Evolutionary conservation across 2,888 invertebrate species (phyloP).

Genomic region (Melinopterus prodromus): DNA sequence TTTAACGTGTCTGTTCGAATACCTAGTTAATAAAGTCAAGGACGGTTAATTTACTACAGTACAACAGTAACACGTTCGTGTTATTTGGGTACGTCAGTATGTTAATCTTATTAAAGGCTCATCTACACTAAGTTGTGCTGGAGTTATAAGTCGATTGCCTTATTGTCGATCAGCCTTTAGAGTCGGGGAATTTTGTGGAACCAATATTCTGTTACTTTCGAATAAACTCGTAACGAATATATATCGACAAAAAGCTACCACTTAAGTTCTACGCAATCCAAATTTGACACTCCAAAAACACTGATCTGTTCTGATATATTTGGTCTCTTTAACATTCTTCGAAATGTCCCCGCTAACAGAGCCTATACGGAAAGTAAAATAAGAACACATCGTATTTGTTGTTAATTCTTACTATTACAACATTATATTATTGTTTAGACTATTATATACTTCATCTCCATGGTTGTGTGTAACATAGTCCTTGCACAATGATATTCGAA

Average conservation of each 20-base stretch:
- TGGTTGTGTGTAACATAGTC: slow-evolving; percentile 33
- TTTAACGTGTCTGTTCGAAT: background rate
- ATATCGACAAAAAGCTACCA: background rate
- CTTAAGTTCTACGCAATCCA: background rate
- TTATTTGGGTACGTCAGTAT: background rate
- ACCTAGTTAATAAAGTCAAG: background rate
- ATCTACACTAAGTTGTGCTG: background rate
- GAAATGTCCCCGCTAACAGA: background rate
- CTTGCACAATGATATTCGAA: slow-evolving; percentile 29
- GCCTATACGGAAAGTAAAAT: background rate
- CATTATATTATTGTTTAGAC: background rate
- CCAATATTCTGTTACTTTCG: background rate
- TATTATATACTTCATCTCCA: background rate
- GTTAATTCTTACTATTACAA: slow-evolving; percentile 4
- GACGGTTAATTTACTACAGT: background rate
- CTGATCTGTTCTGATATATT: background rate
- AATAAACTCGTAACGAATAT: background rate
- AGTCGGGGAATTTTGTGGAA: background rate
- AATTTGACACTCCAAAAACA: background rate
- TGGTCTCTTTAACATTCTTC: background rate
- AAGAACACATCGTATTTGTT: background rate
- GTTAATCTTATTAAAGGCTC: background rate
- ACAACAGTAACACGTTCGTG: background rate
- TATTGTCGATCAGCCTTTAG: background rate
- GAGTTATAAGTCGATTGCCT: background rate